These are phyloP conservation scores for Brachyalestes nurse DNA, from an alignment of 2,797 vertebrate species.

Conservation along the genomic window DNA sequence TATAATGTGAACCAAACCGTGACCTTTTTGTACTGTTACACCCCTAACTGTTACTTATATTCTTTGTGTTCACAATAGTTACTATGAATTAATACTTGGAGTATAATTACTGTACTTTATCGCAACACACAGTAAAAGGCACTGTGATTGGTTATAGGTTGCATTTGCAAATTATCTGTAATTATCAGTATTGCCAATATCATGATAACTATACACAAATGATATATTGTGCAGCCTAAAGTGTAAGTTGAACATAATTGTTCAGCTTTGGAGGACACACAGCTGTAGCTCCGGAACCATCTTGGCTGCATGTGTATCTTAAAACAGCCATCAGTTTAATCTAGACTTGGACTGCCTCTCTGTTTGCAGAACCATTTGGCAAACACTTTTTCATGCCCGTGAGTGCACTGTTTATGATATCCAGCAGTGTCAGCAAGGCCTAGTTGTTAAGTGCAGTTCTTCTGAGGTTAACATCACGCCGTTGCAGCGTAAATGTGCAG, in stretches of 20 bases:
- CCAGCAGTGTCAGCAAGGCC: not conserved
- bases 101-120: too few species aligned
- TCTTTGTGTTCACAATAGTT: too few species aligned
- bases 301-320: not conserved
- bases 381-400: slow-evolving; percentile 29
- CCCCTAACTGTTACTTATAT: too few species aligned
- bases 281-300: slow-evolving; percentile 12
- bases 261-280: not conserved
- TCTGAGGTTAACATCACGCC: slow-evolving; percentile 34
- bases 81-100: too few species aligned
- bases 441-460: slow-evolving; percentile 8
- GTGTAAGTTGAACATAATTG: not conserved
- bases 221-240: not conserved
- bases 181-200: not conserved
- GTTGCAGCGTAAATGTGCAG: slow-evolving; percentile 23
- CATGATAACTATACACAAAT: too few species aligned
- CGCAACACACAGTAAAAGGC: not conserved
- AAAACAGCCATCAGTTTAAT: slow-evolving; percentile 39
- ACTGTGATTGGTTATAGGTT: not conserved
- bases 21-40: too few species aligned
- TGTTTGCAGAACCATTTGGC: not conserved
- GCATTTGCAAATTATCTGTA: not conserved
- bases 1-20: too few species aligned
- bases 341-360: slow-evolving; percentile 29
- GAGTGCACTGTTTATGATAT: slow-evolving; percentile 13